Percentiles rank a stretch among this genome's conserved stretches.
Conservation (phyloP, 2,113 vertebrate genomes). For the Phaethornis superciliosus region DNA sequence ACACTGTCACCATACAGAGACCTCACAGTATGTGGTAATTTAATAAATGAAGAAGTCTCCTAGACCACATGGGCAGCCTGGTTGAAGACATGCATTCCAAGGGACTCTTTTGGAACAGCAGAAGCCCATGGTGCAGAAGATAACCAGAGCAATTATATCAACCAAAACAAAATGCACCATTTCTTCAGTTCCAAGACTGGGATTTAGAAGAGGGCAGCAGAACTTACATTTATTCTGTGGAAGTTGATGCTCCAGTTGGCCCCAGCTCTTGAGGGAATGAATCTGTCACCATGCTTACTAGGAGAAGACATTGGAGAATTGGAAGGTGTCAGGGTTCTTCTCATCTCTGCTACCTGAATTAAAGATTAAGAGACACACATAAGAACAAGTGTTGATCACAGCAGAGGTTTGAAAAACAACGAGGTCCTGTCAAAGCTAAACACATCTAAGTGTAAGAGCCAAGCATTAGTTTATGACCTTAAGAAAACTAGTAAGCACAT, state of each 20-base stretch:
- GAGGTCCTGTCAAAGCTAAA: not conserved
- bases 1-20: not conserved
- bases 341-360: slow-evolving; percentile 82
- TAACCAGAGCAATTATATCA: not conserved
- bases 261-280: slow-evolving; percentile 95
- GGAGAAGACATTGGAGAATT: slow-evolving; percentile 96
- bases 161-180: not conserved
- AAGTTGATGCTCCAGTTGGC: slow-evolving; percentile 99
- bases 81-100: not conserved
- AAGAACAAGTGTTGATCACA: not conserved
- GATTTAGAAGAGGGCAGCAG: not conserved
- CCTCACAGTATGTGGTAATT: not conserved
- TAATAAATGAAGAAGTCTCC: not conserved
- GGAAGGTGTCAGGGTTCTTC: slow-evolving; percentile 89
- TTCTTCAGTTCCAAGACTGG: not conserved
- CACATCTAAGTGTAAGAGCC: not conserved
- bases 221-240: slow-evolving; percentile 94
- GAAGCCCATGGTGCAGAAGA: not conserved
- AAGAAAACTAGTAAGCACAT: not conserved
- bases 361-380: not conserved
- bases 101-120: not conserved
- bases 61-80: not conserved
- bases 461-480: not conserved
- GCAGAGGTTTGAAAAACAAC: not conserved
- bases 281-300: slow-evolving; percentile 95